Evolutionary conservation across 2,113 vertebrate genomes (phyloP), one percentile per base, ranked within the genome.

Genomic region (Myotis lucifugus): DNA sequence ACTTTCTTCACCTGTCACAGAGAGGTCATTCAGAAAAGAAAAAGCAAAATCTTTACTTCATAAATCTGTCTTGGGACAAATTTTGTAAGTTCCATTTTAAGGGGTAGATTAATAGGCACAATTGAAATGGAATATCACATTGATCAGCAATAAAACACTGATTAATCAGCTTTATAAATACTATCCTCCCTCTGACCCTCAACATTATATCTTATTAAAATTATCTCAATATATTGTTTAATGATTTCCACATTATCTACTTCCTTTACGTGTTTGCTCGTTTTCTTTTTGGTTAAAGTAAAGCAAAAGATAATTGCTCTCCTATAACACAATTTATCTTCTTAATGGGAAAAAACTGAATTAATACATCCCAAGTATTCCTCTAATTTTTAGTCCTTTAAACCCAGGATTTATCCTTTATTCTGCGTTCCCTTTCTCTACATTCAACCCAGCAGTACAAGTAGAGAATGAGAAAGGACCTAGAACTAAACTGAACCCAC

Each of bases 1-100:
- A 99, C 99, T 90, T 99, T 99, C 98, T 99, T 99, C 79, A 99
- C 99, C 99, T 99, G 98, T 37, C 91, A 90, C 66, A 15, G 87
- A 88, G 64, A 85, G 2, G 81, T 18, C 6, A 9, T 96, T 76
- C n/a, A 29, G 78, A 74, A 95, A 94, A 23, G 25, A 54, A 17
- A 69, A 50, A 91, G n/a, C 18, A 27, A 32, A 27, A 32, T 19
- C 89, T 76, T 87, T 37, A 79, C 66, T 17, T 54, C 25, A 19
- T 11, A 50, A n/a, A 48, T 78, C 25, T 42, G 29, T 72, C 34
- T 32, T 32, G 13, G 61, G 66, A 46, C 13, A 54, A 23, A 69
- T 42, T 85, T 73, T 42, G 89, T 48, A 77, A 73, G 61, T 40
- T 83, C 42, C 34, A 34, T 17, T 54, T 74, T 46, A 90, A 70